Evolutionary conservation across 2,113 vertebrate species (phyloP), one percentile per base, ranked within the genome.

Genomic region (Podilymbus podiceps): DNA sequence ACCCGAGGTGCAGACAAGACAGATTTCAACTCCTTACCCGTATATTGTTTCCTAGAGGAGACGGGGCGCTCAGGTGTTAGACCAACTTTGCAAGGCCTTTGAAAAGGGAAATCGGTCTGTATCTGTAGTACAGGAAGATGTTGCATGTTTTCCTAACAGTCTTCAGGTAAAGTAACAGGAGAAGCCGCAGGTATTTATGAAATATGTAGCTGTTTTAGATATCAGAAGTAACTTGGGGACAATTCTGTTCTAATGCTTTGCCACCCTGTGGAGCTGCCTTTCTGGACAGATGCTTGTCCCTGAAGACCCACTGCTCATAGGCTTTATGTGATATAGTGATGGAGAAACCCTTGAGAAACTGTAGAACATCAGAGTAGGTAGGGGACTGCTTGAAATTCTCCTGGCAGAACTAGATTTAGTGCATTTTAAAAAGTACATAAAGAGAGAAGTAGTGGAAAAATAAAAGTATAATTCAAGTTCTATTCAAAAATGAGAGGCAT

Each of bases 11-110:
- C 67, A 47, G 49, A 14, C 16, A 33, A 5, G 63, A 12, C 24
- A 35, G 15, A 3, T 16, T 18, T 40, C 44, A 33, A 3, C 2
- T 13, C 1, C 21, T 80, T 15, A 33, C 20, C 20, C 19, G 1
- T 6, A 1, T 2, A 1, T 33, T 58, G 9, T n/a, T 9, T 5
- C 21, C 53, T 12, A 33, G 12, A 24, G 18, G 16, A 49, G 11
- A 4, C 2, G 5, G 31, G 74, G 5, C 6, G 3, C 15, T 12
- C 2, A 2, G 1, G 6, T 17, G 25, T 20, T 46, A 0, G 0
- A 31, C 8, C n/a, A 49, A 7, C 38, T 55, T 19, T 63, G 22
- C 13, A 0, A 5, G 10, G n/a, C 12, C 31, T 63, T 31, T 31
- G 10, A 23, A 58, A 42, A 28, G 22, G 10, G 2, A 24, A 30